phyloP scores from a whole-genome alignment of 2,113 vertebrate species.

The Anguilla japonica region DNA sequence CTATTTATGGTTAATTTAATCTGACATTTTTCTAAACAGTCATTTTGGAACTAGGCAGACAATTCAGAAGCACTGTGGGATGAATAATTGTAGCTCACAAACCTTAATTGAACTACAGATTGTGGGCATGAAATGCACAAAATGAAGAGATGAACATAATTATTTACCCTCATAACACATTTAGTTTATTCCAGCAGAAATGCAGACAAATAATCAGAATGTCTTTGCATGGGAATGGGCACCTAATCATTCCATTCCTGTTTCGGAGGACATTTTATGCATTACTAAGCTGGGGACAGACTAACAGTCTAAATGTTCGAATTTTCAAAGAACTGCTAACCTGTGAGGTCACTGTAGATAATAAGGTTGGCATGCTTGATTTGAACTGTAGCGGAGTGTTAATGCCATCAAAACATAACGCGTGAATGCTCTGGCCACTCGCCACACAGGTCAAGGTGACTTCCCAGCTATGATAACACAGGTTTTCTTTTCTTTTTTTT shows the following conservation, averaged over 20 bases:
- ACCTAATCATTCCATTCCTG: constrained; percentile 11
- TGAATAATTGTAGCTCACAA: neutral
- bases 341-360: neutral
- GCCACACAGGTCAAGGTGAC: constrained; percentile 11
- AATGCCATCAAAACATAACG: constrained; percentile 11
- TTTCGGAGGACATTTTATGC: constrained; percentile 24
- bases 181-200: constrained; percentile 12
- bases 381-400: constrained; percentile 16
- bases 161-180: constrained; percentile 25
- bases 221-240: neutral
- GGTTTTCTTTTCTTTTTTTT: neutral
- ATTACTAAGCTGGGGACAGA: constrained; percentile 24
- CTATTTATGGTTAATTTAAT: neutral
- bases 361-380: constrained; percentile 20
- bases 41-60: neutral
- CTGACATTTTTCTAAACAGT: neutral
- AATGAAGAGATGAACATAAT: constrained; percentile 16
- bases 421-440: constrained; percentile 8
- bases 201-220: neutral
- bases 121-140: constrained; percentile 9
- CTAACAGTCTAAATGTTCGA: constrained; percentile 9
- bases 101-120: constrained; percentile 11
- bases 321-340: neutral
- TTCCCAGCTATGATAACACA: constrained; percentile 1
- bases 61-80: neutral